Percentiles rank a stretch among this genome's conserved stretches.
phyloP scores from a whole-genome alignment of 2,888 invertebrate species.

The Cacoxenus indagator region DNA sequence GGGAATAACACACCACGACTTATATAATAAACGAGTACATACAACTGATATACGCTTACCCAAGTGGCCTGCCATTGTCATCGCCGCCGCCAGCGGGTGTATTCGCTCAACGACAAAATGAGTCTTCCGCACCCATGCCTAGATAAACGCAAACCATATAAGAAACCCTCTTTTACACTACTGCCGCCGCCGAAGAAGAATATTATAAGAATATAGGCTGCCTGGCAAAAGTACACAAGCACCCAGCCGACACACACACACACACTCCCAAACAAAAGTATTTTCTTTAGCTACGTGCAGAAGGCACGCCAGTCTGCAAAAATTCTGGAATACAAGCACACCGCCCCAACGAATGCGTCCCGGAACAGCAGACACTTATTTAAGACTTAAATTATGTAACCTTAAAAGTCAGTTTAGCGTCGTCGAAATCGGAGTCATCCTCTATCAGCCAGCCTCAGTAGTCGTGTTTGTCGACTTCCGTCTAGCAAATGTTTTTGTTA shows the following conservation, averaged over 20 bases:
- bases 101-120: background rate
- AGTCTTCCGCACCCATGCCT: background rate
- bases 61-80: background rate
- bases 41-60: background rate
- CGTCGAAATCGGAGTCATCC: background rate
- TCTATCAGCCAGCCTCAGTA: background rate
- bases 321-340: background rate
- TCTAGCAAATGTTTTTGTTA: conserved; percentile 59
- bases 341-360: background rate
- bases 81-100: background rate
- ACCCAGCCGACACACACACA: background rate
- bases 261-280: background rate
- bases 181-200: background rate
- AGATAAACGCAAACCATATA: background rate
- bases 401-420: conserved; percentile 43
- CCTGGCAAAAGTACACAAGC: no score
- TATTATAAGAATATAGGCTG: background rate
- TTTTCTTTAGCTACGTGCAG: conserved; percentile 3
- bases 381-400: conserved; percentile 50
- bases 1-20: conserved; percentile 34
- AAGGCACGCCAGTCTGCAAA: background rate
- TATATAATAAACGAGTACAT: conserved; percentile 39
- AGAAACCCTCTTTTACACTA: conserved; percentile 1
- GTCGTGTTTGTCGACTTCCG: conserved; percentile 55
- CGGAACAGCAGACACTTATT: conserved; percentile 13